These are phyloP conservation scores for Plodia interpunctella DNA, from an alignment of 1,140 invertebrate genomes.

Conservation along the genomic window DNA sequence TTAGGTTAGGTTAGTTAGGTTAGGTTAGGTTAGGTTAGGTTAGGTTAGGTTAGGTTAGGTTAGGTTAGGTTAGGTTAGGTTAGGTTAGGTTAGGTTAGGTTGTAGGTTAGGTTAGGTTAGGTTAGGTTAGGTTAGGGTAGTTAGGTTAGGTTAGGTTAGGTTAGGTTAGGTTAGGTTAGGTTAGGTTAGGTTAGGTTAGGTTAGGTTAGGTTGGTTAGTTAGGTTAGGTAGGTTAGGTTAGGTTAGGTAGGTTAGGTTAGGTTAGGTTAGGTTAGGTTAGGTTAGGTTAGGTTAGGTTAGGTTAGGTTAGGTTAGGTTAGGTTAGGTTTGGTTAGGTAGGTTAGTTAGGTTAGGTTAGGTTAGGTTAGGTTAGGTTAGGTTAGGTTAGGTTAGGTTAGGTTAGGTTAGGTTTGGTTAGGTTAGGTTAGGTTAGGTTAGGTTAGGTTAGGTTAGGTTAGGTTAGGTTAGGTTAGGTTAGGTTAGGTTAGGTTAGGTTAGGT, in stretches of 20 bases:
- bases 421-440: neutral
- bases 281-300: conserved; percentile 10
- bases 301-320: neutral
- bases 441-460: conserved; percentile 8
- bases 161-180: conserved; percentile 28
- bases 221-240: conserved; percentile 27
- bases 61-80: conserved; percentile 24
- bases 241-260: conserved; percentile 26
- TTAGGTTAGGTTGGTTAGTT: conserved; percentile 34
- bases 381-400: neutral
- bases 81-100: conserved; percentile 22
- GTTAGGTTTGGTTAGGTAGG: too few species aligned
- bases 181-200: conserved; percentile 34
- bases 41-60: conserved; percentile 23
- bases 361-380: neutral
- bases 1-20: conserved; percentile 21
- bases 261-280: conserved; percentile 20
- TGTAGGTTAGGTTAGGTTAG: conserved; percentile 25
- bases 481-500: conserved; percentile 3
- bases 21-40: conserved; percentile 24
- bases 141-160: conserved; percentile 29
- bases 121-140: conserved; percentile 20
- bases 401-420: too few species aligned
- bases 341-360: conserved; percentile 3
- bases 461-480: conserved; percentile 14